Base-by-base conservation (phyloP, 92 coral and sea anemone genomes). In the Phenganax subtilis region DNA sequence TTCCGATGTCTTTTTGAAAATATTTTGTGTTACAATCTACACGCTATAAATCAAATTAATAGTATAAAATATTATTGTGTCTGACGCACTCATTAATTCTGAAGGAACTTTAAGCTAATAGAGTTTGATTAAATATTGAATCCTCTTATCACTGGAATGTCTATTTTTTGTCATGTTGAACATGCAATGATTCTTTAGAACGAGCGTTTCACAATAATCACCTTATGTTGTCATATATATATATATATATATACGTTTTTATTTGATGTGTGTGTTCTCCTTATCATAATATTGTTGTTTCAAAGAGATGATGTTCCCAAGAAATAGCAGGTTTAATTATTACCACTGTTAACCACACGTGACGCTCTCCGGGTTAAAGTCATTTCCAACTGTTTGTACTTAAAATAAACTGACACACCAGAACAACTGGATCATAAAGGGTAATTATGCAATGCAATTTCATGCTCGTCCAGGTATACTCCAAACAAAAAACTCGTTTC, bases 331-430 rank as follows among this genome's bases (percentile, higher is more conserved):
- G 44, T 68, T 30, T 68, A 68, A 68, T 68, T 68, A 29, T 17
- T 68, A 16, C 81, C 58, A 20, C 11, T 64, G 60, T 64, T 73
- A 29, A 73, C 77, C 73, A 2, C 73, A 68, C 73, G 73, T 37
- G 73, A 53, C 12, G 31, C 12, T 6, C 17, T 51, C 73, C 47
- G 54, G 44, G 15, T 67, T 67, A 53, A 67, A 15, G 73, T 10
- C 10, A 68, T 68, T 68, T 68, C 73, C 54, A 51, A 28, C 53
- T 68, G 73, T 51, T 12, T 30, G 47, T n/a, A 7, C 73, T 16
- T 73, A 75, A 9, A 56, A 75, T 75, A 75, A 75, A 75, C 80
- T 75, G 25, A 75, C 55, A 56, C 80, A 30, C 64, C 64, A 54
- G n/a, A 2, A 68, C 53, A 68, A 14, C 51, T 68, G 53, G 53